Evolutionary conservation across 2,797 vertebrate genomes (phyloP).

Genomic region (Lacerta bilineata): DNA sequence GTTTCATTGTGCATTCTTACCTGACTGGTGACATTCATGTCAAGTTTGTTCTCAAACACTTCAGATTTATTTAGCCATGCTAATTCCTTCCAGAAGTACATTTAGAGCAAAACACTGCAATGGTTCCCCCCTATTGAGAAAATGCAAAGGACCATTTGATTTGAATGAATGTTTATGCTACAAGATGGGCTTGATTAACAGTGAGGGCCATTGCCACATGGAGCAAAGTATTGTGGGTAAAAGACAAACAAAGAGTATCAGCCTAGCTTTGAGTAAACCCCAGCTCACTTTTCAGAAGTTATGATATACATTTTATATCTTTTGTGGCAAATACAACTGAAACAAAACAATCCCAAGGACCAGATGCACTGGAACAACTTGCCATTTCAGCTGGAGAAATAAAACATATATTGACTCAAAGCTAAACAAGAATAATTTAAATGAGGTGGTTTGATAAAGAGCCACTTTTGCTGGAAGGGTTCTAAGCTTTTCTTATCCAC

Average conservation of each 20-base stretch:
- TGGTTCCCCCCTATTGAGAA: constrained; percentile 9
- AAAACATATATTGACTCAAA: no score
- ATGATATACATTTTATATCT: not conserved
- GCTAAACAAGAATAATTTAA: not conserved
- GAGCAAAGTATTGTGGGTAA: not conserved
- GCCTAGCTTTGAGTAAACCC: not conserved
- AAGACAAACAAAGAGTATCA: not conserved
- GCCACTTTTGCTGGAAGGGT: not conserved
- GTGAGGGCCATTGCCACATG: not conserved
- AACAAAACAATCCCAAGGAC: not conserved
- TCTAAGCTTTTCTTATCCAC: not conserved
- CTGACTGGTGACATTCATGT: not conserved
- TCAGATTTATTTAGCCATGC: not conserved
- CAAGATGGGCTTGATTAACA: not conserved
- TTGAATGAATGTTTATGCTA: constrained; percentile 42
- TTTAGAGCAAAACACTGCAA: not conserved
- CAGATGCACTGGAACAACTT: not conserved
- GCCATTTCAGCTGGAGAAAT: not conserved
- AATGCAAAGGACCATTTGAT: constrained; percentile 45
- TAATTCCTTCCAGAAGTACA: constrained; percentile 31
- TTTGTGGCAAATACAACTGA: not conserved
- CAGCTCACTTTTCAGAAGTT: not conserved
- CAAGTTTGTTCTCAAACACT: constrained; percentile 29
- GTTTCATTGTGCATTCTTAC: not conserved
- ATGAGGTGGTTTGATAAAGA: not conserved